Evolutionary conservation across 1,140 invertebrate genomes (phyloP), one percentile per base, ranked within the genome.

Genomic region (Antheraea pernyi): DNA sequence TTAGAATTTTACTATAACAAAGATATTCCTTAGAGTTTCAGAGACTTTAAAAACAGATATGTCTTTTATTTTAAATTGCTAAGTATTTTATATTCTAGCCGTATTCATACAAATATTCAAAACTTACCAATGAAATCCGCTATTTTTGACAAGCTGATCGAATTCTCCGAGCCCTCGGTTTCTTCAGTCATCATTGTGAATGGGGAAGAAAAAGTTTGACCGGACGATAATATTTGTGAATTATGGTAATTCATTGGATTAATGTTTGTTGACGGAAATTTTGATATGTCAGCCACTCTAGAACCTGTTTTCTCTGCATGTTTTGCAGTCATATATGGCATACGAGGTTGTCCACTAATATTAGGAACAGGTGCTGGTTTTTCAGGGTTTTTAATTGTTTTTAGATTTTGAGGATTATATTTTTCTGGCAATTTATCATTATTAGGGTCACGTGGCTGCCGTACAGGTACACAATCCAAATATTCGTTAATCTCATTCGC

Each of bases 141-240:
- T 78, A 91, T 91, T 69, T 86, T 90, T 0, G 89, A 91, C 68
- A 91, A 80, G 69, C 86, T 91, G 10, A 91, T 71, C 6, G 89
- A 91, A 71, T 85, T 86, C 58, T 91, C 85, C 7, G 77, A 75
- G 8, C 84, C 84, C 18, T 73, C 79, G 46, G 83, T 82, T 19
- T 89, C 88, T 13, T 87, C 85, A 11, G 75, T 71, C 0, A 72
- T 70, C 36, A 82, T 19, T 39, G 72, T 70, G 36, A 85, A 65
- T 4, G 84, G 83, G 3, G 79, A 68, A 53, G 4, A 6, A 16
- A 53, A 16, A 53, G 46, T 53, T 53, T 53, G 11, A 11, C 46
- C 9, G 7, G 46, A 53, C 0, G 46, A 53, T 16, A 53, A 53
- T 53, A 53, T 13, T 6, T 90, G 82, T 3, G 84, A 65, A 39